A percentile compares a stretch with the other conserved stretches of the same genome.
Evolutionary conservation across 92 coral and sea anemone species (phyloP).

Genomic region (Paramuricea clavata): DNA sequence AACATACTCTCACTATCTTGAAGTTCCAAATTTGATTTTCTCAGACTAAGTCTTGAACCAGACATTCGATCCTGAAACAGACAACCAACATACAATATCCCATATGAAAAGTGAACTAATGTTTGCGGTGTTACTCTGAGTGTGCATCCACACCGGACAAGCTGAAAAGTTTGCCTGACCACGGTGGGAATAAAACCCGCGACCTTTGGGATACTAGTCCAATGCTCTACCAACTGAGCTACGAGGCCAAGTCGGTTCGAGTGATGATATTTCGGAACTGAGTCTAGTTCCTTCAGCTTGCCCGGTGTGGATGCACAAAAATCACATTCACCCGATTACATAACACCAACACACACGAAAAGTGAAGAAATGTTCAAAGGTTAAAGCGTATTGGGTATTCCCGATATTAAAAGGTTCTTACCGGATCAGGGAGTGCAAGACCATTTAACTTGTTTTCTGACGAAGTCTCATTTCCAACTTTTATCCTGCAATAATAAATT

Average conservation of each 20-base stretch:
- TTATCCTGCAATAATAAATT: background rate
- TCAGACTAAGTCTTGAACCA: constrained; percentile 12
- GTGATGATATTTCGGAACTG: too few relatives aligned
- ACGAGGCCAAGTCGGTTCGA: too few relatives aligned
- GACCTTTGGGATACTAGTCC: too few relatives aligned
- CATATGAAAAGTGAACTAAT: background rate
- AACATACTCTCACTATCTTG: background rate
- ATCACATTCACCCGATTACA: too few relatives aligned
- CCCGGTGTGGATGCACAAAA: too few relatives aligned
- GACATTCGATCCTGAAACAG: background rate
- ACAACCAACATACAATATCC: background rate
- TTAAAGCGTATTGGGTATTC: background rate
- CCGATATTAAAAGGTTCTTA: background rate
- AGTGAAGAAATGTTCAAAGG: background rate
- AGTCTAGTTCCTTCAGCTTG: too few relatives aligned
- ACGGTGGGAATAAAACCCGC: too few relatives aligned
- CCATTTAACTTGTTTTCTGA: constrained; percentile 39
- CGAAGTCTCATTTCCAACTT: constrained; percentile 30
- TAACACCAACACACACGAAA: background rate
- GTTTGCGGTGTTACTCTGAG: too few relatives aligned
- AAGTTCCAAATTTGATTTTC: background rate
- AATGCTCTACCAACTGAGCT: too few relatives aligned
- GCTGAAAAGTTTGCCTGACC: too few relatives aligned
- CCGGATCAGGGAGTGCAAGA: constrained; percentile 31
- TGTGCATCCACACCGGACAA: too few relatives aligned